phyloP scores from a whole-genome alignment of 2,797 vertebrate species.

The Craterocephalus amniculus region DNA sequence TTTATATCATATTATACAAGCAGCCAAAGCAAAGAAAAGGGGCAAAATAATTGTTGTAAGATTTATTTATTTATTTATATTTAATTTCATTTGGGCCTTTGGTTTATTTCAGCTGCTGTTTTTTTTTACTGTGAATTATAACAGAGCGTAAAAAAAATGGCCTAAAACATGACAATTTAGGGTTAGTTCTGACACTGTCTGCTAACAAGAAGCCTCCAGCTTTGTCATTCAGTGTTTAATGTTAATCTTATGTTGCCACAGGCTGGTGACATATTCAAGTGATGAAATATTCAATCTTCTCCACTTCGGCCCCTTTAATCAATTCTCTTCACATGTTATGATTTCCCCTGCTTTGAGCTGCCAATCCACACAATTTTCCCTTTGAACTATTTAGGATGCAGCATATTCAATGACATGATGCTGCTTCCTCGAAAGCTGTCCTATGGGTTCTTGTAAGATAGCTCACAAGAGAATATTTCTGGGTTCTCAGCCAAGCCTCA shows the following conservation, averaged over 20 bases:
- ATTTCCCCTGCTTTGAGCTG: constrained; percentile 45
- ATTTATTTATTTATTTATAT: not conserved
- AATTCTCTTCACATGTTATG: constrained; percentile 5
- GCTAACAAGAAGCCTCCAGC: constrained; percentile 38
- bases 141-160: constrained; percentile 50
- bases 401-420: constrained; percentile 46
- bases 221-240: constrained; percentile 42
- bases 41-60: no score
- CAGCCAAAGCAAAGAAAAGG: no score
- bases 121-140: constrained; percentile 51
- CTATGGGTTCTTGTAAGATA: constrained; percentile 30
- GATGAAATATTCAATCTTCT: constrained; percentile 56
- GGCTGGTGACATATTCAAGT: constrained; percentile 65
- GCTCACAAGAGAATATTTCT: constrained; percentile 60
- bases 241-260: constrained; percentile 62
- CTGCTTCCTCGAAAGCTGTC: constrained; percentile 38
- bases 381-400: constrained; percentile 56
- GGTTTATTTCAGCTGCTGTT: constrained; percentile 39
- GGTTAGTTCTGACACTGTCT: constrained; percentile 13
- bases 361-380: constrained; percentile 28
- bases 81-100: constrained; percentile 45
- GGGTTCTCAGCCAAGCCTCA: constrained; percentile 90
- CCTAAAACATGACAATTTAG: constrained; percentile 37
- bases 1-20: no score
- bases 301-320: constrained; percentile 27